Evolutionary conservation across 2,888 invertebrate species (phyloP), one percentile per base, ranked within the genome.

Genomic region (Oeneis ivallda): DNA sequence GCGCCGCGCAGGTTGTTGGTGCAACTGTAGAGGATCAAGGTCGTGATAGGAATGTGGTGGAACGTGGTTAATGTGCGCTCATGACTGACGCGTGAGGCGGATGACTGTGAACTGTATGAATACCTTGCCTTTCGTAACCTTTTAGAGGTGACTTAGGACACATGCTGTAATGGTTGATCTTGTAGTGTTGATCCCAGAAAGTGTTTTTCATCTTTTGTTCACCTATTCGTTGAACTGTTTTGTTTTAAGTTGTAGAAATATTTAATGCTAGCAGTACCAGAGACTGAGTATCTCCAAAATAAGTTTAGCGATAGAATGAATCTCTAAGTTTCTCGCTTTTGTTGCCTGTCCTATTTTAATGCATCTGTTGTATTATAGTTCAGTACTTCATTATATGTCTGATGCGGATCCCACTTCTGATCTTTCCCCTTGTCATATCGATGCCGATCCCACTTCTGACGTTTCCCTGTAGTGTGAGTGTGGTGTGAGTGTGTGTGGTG

Each of bases 1-100:
- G 17, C 39, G 39, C 19, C 4, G 56, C 13, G 19, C 13, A 41
- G 7, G 47, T 47, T 64, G 45, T 50, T 79, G 84, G 80, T 88
- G 75, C 85, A 87, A 86, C 84, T 81, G 82, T 75, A 85, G 76
- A 79, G 82, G 84, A 82, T 76, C 66, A 73, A 75, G 74, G 74
- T 79, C 85, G 86, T 86, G 82, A 71, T 77, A 83, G 88, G 83
- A 86, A 84, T 80, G 76, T 76, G 81, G 86, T 75, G 78, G 77
- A 78, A 74, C 74, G 75, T 81, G 84, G 82, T 80, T 72, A 74
- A 83, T 87, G 87, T 82, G 72, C 62, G 67, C 65, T 69, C 57
- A 68, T 56, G 17, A 17, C 60, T 60, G 61, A 56, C 64, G 65
- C 67, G 50, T 65, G 59, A 62, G 1, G 17, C 53, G 47, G 17